phyloP scores from a whole-genome alignment of 1,140 invertebrate species.

The Drosophila athabasca region DNA sequence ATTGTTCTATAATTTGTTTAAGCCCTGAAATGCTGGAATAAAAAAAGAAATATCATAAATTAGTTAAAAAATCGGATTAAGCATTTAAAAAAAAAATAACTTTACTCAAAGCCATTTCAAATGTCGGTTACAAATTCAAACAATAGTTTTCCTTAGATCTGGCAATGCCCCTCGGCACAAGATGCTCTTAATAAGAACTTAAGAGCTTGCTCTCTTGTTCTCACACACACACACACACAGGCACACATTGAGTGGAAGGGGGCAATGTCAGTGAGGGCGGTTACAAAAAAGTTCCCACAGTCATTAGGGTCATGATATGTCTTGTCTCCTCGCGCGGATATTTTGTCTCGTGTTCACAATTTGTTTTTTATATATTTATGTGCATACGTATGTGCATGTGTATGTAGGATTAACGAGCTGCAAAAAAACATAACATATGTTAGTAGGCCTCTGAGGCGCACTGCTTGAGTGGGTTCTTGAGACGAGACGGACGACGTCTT shows the following conservation, averaged over 20 bases:
- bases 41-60: neutral
- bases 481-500: constrained; percentile 37
- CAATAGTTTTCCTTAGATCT: constrained; percentile 9
- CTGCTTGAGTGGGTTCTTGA: constrained; percentile 61
- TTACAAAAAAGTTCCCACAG: constrained; percentile 69
- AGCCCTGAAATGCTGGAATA: neutral
- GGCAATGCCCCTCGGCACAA: constrained; percentile 39
- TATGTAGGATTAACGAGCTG: constrained; percentile 28
- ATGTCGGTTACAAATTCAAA: constrained; percentile 45
- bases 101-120: neutral
- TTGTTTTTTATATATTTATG: constrained; percentile 41
- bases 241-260: neutral
- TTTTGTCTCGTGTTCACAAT: constrained; percentile 72
- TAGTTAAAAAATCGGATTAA: neutral
- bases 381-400: neutral
- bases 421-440: constrained; percentile 17
- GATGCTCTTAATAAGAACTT: constrained; percentile 47
- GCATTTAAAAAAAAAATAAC: neutral
- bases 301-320: constrained; percentile 67
- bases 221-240: constrained; percentile 12
- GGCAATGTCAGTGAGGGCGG: constrained; percentile 41
- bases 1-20: neutral
- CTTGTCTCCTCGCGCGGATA: constrained; percentile 27
- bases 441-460: constrained; percentile 12
- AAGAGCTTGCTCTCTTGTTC: constrained; percentile 44